Evolutionary conservation across 2,888 invertebrate genomes (phyloP).

Genomic region (Bugulina stolonifera): DNA sequence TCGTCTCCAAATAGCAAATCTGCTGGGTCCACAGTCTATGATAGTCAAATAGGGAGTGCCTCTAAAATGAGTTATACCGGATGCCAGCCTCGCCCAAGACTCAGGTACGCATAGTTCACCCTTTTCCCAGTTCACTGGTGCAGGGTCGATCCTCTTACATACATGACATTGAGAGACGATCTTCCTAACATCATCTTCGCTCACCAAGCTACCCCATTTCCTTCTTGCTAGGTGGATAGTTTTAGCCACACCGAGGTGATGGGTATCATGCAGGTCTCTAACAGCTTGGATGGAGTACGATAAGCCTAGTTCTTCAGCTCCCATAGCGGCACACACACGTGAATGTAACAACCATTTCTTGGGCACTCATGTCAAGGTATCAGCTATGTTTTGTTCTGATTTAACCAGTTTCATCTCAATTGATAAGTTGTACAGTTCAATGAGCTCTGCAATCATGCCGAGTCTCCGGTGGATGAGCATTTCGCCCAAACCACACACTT

Average conservation of each 20-base stretch:
- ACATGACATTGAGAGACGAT: not conserved
- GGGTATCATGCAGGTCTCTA: not conserved
- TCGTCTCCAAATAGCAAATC: not conserved
- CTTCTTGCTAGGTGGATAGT: not conserved
- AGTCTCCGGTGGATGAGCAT: not conserved
- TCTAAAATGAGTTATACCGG: too few species aligned
- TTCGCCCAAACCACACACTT: not conserved
- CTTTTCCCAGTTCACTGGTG: not conserved
- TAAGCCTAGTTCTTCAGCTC: not conserved
- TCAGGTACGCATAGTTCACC: too few species aligned
- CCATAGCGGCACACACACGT: too few species aligned
- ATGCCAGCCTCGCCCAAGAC: too few species aligned
- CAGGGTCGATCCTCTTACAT: not conserved
- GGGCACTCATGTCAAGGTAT: not conserved
- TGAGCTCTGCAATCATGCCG: too few species aligned
- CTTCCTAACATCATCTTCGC: not conserved
- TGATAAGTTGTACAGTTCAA: too few species aligned
- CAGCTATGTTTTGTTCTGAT: slow-evolving; percentile 5
- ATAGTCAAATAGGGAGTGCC: too few species aligned
- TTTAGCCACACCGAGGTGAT: slow-evolving; percentile 6
- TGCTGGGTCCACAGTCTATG: too few species aligned
- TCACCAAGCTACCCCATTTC: not conserved
- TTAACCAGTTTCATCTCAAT: too few species aligned
- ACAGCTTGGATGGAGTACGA: not conserved
- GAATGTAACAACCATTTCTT: not conserved